These are phyloP conservation scores for Temnothorax curvispinosus DNA, from an alignment of 1,140 invertebrate species.

Conservation along the genomic window DNA sequence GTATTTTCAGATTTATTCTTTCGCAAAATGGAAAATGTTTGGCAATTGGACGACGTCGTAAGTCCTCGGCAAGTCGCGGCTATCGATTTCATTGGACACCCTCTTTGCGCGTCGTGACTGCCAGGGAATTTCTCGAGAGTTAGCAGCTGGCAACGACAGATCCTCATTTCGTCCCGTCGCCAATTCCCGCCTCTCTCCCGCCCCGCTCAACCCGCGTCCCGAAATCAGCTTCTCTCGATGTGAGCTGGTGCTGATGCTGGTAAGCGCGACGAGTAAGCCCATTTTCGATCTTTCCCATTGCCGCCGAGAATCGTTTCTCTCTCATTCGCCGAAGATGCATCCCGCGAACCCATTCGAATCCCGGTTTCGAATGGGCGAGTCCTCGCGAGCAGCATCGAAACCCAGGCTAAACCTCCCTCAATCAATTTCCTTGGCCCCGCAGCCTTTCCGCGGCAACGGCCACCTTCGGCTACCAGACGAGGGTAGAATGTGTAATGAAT, in stretches of 20 bases:
- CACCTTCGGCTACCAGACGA: conserved; percentile 77
- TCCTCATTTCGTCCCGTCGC: conserved; percentile 81
- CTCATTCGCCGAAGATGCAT: conserved; percentile 12
- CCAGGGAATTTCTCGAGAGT: conserved; percentile 83
- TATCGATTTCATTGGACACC: conserved; percentile 83
- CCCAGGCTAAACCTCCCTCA: conserved; percentile 81
- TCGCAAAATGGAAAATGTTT: background rate
- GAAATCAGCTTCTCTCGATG: conserved; percentile 53
- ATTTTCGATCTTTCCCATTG: conserved; percentile 62
- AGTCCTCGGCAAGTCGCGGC: conserved; percentile 64
- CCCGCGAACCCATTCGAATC: conserved; percentile 48
- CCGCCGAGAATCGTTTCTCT: conserved; percentile 25
- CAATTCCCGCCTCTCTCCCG: conserved; percentile 1
- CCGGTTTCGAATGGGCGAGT: conserved; percentile 41
- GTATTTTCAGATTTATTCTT: conserved; percentile 28
- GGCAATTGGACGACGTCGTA: conserved; percentile 45
- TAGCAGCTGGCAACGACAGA: conserved; percentile 83
- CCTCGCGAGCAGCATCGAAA: conserved; percentile 27
- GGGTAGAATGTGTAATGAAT: conserved; percentile 86
- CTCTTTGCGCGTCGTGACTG: conserved; percentile 75
- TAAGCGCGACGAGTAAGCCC: background rate
- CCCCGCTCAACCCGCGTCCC: background rate
- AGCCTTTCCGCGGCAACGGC: conserved; percentile 78
- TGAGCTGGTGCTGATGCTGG: background rate
- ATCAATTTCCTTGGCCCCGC: conserved; percentile 84